Base-by-base conservation (phyloP, 1,140 invertebrate genomes). In the Chelonus insularis region DNA sequence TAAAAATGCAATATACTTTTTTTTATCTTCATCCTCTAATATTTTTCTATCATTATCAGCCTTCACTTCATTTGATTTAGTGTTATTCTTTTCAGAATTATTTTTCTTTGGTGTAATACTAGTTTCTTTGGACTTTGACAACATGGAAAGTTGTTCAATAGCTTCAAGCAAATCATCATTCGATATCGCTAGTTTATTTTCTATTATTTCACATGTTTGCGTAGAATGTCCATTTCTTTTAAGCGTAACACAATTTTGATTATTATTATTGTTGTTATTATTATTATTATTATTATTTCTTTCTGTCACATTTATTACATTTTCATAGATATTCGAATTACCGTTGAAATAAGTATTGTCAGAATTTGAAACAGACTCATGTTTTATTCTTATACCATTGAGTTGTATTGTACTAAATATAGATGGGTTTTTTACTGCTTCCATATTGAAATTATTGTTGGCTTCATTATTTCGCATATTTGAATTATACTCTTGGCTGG, bases 51-150 rank as follows among this genome's bases (percentile, higher is more conserved):
- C 69, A 21, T 73, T 74, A 20, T 80, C 76, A 11, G 84, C 81
- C 68, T 82, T 86, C 20, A 86, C 73, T 60, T 82, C 79, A 58
- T 84, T 82, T 8, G 81, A 77, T 63, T 78, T 80, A 12, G 72
- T 71, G 71, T 68, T 85, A 69, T 77, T 81, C 72, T 72, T 79
- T 75, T 72, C 74, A 39, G 67, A 77, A 75, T 73, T 84, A 48
- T 71, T 84, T 72, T 67, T 83, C 74, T 80, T 80, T 4, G 76
- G 75, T 1, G 71, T 76, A 11, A 64, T 62, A 18, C 54, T 68
- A 21, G 54, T 65, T 4, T 77, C 73, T 60, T 78, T 76, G 29
- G 75, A 69, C 51, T 76, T 81, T 0, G 78, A 77, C 4, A 81
- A 68, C 72, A 78, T 79, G 5, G 77, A 76, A 2, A 80, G 50